Evolutionary conservation across 2,888 invertebrate species (phyloP).

Genomic region (Zele albiditarsus): DNA sequence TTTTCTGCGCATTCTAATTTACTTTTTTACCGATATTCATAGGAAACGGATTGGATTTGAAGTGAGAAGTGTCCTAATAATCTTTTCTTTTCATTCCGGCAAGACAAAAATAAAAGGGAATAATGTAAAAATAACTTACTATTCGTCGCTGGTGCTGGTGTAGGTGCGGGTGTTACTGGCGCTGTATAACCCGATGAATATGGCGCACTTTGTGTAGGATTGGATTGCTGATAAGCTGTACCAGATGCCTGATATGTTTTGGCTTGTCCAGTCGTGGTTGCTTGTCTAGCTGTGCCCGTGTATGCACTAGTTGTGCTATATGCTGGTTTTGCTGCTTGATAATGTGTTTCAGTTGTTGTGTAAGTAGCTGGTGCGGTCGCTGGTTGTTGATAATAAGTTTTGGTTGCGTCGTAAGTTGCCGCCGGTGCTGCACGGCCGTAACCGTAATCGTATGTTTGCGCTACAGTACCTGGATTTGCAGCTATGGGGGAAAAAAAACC

Average conservation of each 20-base stretch:
- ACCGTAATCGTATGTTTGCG: conserved; percentile 81
- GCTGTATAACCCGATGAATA: conserved; percentile 70
- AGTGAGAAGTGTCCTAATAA: neutral
- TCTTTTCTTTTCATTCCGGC: conserved; percentile 1
- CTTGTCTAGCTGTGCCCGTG: conserved; percentile 76
- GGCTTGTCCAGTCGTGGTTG: conserved; percentile 74
- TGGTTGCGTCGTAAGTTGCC: conserved; percentile 86
- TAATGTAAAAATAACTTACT: conserved; percentile 66
- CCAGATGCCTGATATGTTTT: conserved; percentile 71
- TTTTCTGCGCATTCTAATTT: neutral
- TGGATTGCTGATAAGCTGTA: conserved; percentile 70
- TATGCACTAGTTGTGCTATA: conserved; percentile 83
- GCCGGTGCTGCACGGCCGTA: conserved; percentile 79
- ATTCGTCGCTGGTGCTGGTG: conserved; percentile 68
- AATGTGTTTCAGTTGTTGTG: conserved; percentile 79
- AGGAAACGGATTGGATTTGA: neutral
- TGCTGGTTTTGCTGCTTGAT: conserved; percentile 80
- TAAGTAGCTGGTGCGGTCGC: conserved; percentile 80
- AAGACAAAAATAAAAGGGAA: neutral
- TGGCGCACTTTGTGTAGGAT: conserved; percentile 68
- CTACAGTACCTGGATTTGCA: conserved; percentile 74
- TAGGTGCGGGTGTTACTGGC: conserved; percentile 69
- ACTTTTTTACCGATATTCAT: no score
- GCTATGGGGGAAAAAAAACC: conserved; percentile 57
- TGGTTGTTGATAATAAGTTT: conserved; percentile 89